These are phyloP conservation scores for Odiellus spinosus DNA, from an alignment of 2,888 invertebrate species.

Conservation along the genomic window DNA sequence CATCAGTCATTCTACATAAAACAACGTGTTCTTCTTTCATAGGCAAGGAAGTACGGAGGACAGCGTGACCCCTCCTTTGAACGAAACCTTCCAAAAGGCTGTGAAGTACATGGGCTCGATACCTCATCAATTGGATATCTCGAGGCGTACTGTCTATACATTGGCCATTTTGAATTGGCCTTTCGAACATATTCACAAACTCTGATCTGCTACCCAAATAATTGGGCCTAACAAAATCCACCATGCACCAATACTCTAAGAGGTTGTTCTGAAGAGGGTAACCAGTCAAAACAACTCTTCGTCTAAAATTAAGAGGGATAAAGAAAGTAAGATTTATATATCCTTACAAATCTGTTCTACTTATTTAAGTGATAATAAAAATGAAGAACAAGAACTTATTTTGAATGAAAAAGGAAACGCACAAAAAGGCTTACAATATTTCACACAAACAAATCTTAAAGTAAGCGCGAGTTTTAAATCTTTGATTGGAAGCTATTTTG, in stretches of 20 bases:
- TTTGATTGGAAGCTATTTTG: too few species aligned
- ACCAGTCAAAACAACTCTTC: constrained; percentile 88
- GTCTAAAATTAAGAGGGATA: constrained; percentile 34
- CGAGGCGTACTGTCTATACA: constrained; percentile 91
- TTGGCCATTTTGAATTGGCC: constrained; percentile 96
- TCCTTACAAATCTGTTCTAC: too few species aligned
- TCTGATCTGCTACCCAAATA: constrained; percentile 92
- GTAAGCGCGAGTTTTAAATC: too few species aligned
- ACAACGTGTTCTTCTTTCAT: constrained; percentile 90
- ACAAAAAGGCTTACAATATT: too few species aligned
- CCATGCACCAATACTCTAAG: constrained; percentile 94
- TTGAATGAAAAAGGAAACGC: too few species aligned
- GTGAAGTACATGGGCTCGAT: constrained; percentile 87
- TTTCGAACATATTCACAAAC: constrained; percentile 96
- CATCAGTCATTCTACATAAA: constrained; percentile 68
- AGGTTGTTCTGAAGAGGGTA: constrained; percentile 97
- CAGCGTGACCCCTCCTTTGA: constrained; percentile 82
- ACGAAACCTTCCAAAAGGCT: constrained; percentile 89
- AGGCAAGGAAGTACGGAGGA: constrained; percentile 78
- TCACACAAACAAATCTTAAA: too few species aligned
- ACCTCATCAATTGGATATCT: constrained; percentile 84
- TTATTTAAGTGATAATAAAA: too few species aligned
- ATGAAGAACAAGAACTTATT: too few species aligned
- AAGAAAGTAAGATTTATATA: constrained; percentile 1
- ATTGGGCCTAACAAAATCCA: constrained; percentile 94